Conservation (phyloP, 92 coral and sea anemone genomes). For the Parazoanthus swiftii region DNA sequence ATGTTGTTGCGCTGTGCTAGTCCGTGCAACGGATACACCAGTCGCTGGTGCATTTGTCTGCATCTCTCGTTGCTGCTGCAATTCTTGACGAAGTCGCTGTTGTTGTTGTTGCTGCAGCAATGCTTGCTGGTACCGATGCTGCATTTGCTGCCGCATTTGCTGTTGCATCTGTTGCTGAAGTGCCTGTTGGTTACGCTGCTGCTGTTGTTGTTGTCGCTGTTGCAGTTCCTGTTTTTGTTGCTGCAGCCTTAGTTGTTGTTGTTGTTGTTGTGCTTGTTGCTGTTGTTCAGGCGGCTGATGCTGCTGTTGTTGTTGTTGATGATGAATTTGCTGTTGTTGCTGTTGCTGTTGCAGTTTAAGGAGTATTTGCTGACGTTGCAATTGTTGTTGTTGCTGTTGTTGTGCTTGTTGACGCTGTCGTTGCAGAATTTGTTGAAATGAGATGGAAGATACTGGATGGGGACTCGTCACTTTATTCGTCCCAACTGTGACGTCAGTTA, state of each 20-base stretch:
- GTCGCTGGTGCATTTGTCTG: background rate
- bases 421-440: constrained; percentile 2
- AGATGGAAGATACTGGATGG: background rate
- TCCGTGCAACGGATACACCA: background rate
- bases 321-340: background rate
- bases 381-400: background rate
- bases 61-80: background rate
- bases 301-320: background rate
- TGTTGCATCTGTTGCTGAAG: background rate
- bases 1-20: background rate
- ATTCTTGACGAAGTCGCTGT: background rate
- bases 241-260: background rate
- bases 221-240: background rate
- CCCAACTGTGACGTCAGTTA: background rate
- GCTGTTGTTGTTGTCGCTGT: background rate
- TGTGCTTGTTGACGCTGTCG: background rate
- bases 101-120: background rate
- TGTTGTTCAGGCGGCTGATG: background rate
- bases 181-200: background rate
- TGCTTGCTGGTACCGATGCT: background rate
- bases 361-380: background rate
- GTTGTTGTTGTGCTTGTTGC: background rate
- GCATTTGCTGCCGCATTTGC: background rate
- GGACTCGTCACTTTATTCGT: background rate
- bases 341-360: background rate